Evolutionary conservation across 2,113 vertebrate species (phyloP), one percentile per base, ranked within the genome.

Genomic region (Hystrix brachyura): DNA sequence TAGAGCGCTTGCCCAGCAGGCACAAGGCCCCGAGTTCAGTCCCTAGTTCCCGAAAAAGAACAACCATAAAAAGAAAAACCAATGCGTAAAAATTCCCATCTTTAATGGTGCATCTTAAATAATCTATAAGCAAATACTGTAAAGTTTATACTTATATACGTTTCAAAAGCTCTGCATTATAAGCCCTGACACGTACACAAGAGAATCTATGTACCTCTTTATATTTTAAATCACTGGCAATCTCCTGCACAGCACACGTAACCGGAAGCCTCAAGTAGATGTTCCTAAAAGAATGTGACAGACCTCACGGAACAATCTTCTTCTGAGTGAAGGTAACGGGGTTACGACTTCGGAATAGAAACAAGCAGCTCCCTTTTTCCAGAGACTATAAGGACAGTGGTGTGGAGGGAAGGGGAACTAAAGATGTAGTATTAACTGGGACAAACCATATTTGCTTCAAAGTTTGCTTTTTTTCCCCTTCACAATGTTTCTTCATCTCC

Each of bases 221-320:
- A n/a, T 82, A 71, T 69, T 76, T 94, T 82, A 90, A 81, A 34
- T 91, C 57, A 76, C 32, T 5, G 6, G 25, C n/a, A 34, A 53
- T 80, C 83, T 64, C 83, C 82, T 65, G 67, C 87, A 79, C 38
- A 23, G 14, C 15, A 60, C 10, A 18, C 13, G 18, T 90, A 62
- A 88, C 51, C 57, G 85, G 65, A 95, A 86, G 7, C 65, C 38
- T 53, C 2, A 17, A 87, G 27, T 25, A 94, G 21, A 46, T 51
- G 79, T 79, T 79, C 57, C 46, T 32, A 57, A 86, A 87, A 94
- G 69, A 90, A 74, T 57, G 7, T 86, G 64, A 74, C 69, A 83
- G 76, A 79, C 34, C 18, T 57, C 32, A 25, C 4, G 2, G 51
- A 71, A 74, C 21, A 29, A 71, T 46, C 38, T 4, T 69, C 51